Evolutionary conservation across 2,888 invertebrate genomes (phyloP).

Genomic region (Macrosoma leucophasiata): DNA sequence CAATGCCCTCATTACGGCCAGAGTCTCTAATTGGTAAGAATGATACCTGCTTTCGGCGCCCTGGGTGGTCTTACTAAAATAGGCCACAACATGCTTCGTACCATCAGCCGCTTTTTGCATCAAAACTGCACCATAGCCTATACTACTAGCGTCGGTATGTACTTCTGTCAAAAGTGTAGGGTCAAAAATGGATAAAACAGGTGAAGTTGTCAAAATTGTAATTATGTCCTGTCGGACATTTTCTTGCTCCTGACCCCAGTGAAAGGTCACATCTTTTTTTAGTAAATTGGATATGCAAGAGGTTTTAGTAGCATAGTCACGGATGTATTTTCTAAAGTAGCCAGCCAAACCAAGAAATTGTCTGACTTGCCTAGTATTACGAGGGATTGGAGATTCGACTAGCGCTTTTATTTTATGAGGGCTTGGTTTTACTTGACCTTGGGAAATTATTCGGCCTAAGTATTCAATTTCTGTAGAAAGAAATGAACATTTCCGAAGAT

Average conservation of each 20-base stretch:
- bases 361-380: conserved; percentile 1
- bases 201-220: conserved; percentile 4
- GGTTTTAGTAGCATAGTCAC: background rate
- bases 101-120: conserved; percentile 17
- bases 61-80: conserved; percentile 21
- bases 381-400: background rate
- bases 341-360: conserved; percentile 2
- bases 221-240: conserved; percentile 1
- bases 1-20: conserved; percentile 23
- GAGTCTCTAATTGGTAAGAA: conserved; percentile 21
- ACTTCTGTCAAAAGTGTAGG: conserved; percentile 24
- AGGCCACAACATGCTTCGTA: conserved; percentile 11
- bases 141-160: conserved; percentile 29
- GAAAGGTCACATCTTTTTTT: conserved; percentile 7
- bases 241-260: conserved; percentile 5
- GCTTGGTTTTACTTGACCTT: conserved; percentile 8
- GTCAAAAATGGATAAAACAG: conserved; percentile 11
- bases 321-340: conserved; percentile 7
- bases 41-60: conserved; percentile 22
- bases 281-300: background rate
- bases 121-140: conserved; percentile 28
- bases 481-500: conserved; percentile 7
- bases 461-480: conserved; percentile 6
- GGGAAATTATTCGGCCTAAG: conserved; percentile 3
- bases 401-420: background rate